These are phyloP conservation scores for Ptilodon capucinus DNA, from an alignment of 2,888 invertebrate genomes.

Conservation along the genomic window DNA sequence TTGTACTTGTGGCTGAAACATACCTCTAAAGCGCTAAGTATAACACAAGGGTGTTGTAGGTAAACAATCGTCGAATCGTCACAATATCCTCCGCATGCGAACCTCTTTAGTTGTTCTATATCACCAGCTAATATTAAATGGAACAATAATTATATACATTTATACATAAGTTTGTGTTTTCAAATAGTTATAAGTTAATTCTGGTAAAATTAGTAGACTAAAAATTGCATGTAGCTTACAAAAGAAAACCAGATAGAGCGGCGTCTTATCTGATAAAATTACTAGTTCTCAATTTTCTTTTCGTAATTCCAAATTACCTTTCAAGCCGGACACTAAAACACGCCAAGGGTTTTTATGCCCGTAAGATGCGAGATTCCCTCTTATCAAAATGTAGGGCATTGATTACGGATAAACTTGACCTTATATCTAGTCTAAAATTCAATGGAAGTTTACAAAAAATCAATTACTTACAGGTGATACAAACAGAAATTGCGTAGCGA, in stretches of 20 bases:
- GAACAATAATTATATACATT: slow-evolving; percentile 5
- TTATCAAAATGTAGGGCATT: slow-evolving; percentile 96
- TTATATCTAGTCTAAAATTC: slow-evolving; percentile 17
- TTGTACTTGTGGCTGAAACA: slow-evolving; percentile 25
- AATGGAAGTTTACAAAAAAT: slow-evolving; percentile 18
- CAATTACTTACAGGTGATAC: slow-evolving; percentile 27
- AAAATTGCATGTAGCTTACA: background rate
- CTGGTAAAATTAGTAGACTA: slow-evolving; percentile 21
- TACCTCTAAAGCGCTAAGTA: slow-evolving; percentile 92
- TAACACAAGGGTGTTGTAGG: slow-evolving; percentile 93
- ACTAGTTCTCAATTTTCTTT: background rate
- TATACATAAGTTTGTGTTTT: too few species aligned
- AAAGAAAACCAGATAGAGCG: background rate
- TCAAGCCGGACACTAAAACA: slow-evolving; percentile 92
- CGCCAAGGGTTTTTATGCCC: slow-evolving; percentile 94
- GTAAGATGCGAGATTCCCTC: slow-evolving; percentile 94
- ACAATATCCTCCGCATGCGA: slow-evolving; percentile 92
- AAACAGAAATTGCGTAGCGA: slow-evolving; percentile 12
- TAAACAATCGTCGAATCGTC: slow-evolving; percentile 94
- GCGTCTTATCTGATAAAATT: background rate
- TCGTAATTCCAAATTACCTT: slow-evolving; percentile 80
- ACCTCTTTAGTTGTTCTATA: slow-evolving; percentile 91
- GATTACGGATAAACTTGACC: slow-evolving; percentile 65
- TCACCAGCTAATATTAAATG: slow-evolving; percentile 84
- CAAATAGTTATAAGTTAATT: background rate